These are phyloP conservation scores for Patiria pectinifera DNA, from an alignment of 53 echinoderm and acorn worm species.

Conservation along the genomic window DNA sequence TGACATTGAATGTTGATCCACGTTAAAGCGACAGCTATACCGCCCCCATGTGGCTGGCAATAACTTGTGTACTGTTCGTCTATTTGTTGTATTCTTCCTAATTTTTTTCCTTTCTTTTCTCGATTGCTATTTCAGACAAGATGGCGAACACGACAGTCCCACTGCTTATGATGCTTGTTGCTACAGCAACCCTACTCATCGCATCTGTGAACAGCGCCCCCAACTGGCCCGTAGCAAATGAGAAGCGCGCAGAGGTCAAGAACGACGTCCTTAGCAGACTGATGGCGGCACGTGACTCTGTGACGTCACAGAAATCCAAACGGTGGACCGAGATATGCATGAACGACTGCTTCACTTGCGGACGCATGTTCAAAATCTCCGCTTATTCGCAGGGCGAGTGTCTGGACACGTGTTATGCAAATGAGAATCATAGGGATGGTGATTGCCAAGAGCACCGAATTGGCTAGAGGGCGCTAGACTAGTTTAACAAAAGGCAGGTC, in stretches of 20 bases:
- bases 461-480: not conserved
- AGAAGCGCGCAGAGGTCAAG: not conserved
- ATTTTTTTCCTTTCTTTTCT: not conserved
- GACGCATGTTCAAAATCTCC: not conserved
- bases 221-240: not conserved
- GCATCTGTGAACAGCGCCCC: not conserved
- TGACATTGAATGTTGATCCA: too few species aligned
- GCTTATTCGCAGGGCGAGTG: slow-evolving; percentile 22
- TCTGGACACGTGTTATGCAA: not conserved
- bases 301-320: not conserved
- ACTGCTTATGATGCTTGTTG: not conserved
- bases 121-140: not conserved
- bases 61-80: too few species aligned
- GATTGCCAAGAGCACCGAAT: slow-evolving; percentile 28
- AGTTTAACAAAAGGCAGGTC: not conserved
- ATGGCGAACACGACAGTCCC: not conserved
- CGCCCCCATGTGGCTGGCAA: too few species aligned
- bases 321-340: not conserved
- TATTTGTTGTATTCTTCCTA: too few species aligned
- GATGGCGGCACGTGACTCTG: not conserved
- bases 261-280: not conserved
- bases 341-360: slow-evolving; percentile 21
- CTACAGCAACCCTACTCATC: not conserved
- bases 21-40: too few species aligned
- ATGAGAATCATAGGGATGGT: not conserved